Base-by-base conservation (phyloP, 2,888 invertebrate species). In the Ophioninae sp. region DNA sequence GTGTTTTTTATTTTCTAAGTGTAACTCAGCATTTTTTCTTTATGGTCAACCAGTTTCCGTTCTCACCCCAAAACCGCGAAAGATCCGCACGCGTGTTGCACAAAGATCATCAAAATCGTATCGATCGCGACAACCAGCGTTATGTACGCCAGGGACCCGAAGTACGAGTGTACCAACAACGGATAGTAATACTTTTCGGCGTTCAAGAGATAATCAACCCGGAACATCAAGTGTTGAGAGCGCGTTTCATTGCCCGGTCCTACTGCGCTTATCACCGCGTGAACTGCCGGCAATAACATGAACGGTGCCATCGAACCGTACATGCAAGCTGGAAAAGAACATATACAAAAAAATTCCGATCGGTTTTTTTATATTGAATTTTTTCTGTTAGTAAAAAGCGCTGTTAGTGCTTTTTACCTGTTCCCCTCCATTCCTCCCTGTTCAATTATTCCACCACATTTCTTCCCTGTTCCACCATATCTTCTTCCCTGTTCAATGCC, bases 131-230 rank as follows among this genome's bases (percentile, higher is more conserved):
- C 83, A 64, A 86, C 76, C 1, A 65, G 59, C 6, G 85, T 86
- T 6, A 87, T 84, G 56, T 83, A 88, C 10, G 84, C 80, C 3
- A 85, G 64, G 6, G 86, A 87, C 2, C 85, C 83, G n/a, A 88
- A 64, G n/a, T 88, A 88, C 37, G 85, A 85, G 39, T 87, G 88
- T 63, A 87, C 79, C 22, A 88, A 63, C 1, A 87, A 39, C 0
- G 85, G 86, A 79, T 83, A 86, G 56, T 87, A 87, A 61, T 88
- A 87, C 17, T 85, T 86, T 22, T 88, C 84, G 37, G 82, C 80
- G 58, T 88, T 85, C 22, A 88, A 6, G 7, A 87, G 86, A 78
- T 85, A 88, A 71, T 88, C 87, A 7, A 87, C 87, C 2, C 87
- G 87, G 56, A 86, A 88, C 83, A 87, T 85, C 58, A 87, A 39